Percentiles rank a stretch among this genome's conserved stretches.
phyloP scores from a whole-genome alignment of 2,888 invertebrate species.

The Andrena hattorfiana region DNA sequence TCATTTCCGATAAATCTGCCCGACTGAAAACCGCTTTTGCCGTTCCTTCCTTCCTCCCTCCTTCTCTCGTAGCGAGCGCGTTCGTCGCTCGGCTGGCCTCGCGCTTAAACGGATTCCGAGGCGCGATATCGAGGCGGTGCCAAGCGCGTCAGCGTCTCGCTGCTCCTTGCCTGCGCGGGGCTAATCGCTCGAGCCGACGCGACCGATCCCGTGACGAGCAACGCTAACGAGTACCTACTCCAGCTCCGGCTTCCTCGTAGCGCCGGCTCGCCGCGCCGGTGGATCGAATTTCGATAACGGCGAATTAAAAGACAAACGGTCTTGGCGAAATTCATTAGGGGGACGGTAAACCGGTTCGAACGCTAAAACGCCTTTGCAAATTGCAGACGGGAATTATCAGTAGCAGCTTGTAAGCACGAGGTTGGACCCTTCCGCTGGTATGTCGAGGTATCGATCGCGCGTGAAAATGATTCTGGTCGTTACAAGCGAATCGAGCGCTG shows the following conservation, averaged over 20 bases:
- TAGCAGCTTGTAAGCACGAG: slow-evolving; percentile 61
- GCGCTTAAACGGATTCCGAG: slow-evolving; percentile 20
- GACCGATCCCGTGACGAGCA: not conserved
- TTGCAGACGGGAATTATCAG: slow-evolving; percentile 56
- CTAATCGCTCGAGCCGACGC: not conserved
- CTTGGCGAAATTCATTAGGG: slow-evolving; percentile 34
- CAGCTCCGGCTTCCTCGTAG: no score
- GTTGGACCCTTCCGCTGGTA: slow-evolving; percentile 45
- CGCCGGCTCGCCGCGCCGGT: not conserved
- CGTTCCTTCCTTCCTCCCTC: slow-evolving; percentile 43
- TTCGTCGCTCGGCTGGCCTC: not conserved
- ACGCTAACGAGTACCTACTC: not conserved
- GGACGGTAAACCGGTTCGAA: slow-evolving; percentile 36
- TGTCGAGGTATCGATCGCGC: slow-evolving; percentile 60
- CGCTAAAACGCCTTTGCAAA: slow-evolving; percentile 39
- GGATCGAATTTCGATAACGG: slow-evolving; percentile 8
- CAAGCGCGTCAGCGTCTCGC: not conserved
- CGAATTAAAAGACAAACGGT: slow-evolving; percentile 20
- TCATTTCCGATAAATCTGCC: slow-evolving; percentile 81
- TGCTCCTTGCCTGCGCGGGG: not conserved
- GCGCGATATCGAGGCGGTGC: not conserved
- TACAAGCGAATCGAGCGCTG: slow-evolving; percentile 67
- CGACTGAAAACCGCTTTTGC: slow-evolving; percentile 77
- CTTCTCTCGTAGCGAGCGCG: not conserved
- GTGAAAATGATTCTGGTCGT: slow-evolving; percentile 73